Conservation (phyloP, 1,140 invertebrate species). For the Sesamia nonagrioides region DNA sequence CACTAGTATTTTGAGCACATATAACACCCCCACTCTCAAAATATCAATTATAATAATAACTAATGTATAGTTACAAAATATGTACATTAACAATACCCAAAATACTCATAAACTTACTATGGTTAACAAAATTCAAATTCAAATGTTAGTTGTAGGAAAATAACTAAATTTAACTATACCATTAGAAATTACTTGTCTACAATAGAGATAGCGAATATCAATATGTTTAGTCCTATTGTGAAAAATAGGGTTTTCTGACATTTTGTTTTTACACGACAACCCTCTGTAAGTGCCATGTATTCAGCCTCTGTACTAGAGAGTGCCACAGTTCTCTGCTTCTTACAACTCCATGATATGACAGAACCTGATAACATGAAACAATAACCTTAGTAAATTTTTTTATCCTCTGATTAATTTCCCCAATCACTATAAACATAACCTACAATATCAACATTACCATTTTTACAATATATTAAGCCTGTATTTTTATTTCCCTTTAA, state of each 20-base stretch:
- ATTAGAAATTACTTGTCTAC: background rate
- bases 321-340: no score
- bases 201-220: background rate
- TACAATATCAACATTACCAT: constrained; percentile 45
- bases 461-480: constrained; percentile 43
- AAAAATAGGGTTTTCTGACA: background rate
- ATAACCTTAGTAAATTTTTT: constrained; percentile 65
- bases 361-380: no score
- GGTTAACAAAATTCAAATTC: background rate
- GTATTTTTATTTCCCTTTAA: constrained; percentile 47
- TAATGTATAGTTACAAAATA: no score
- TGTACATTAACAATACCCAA: no score
- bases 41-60: no score
- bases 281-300: no score
- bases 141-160: background rate
- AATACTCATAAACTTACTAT: no score
- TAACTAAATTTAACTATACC: background rate
- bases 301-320: no score
- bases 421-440: constrained; percentile 76
- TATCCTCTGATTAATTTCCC: constrained; percentile 64
- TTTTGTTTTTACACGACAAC: background rate
- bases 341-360: no score
- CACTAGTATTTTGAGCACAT: background rate
- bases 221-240: constrained; percentile 1
- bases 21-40: background rate